phyloP scores from a whole-genome alignment of 1,140 invertebrate genomes.

The Delia radicum region DNA sequence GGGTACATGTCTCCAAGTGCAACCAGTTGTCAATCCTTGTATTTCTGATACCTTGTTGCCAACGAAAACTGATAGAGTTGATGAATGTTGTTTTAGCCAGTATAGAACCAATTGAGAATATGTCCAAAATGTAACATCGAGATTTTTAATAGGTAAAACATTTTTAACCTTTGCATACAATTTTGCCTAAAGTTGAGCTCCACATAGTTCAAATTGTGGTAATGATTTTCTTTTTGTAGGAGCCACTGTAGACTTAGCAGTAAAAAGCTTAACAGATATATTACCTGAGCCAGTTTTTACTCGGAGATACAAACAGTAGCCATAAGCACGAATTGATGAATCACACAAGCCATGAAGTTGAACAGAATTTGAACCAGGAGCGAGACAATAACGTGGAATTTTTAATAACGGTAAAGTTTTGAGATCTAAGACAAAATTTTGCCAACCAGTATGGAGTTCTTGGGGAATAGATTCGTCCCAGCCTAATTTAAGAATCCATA shows the following conservation, averaged over 20 bases:
- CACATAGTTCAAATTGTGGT: no score
- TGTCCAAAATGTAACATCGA: background rate
- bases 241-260: conserved; percentile 16
- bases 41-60: background rate
- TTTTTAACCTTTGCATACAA: background rate
- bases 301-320: conserved; percentile 24
- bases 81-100: conserved; percentile 18
- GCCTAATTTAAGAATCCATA: conserved; percentile 3
- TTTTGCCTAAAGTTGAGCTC: conserved; percentile 1
- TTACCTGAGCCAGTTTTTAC: background rate
- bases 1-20: conserved; percentile 37
- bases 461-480: conserved; percentile 14
- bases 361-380: background rate
- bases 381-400: conserved; percentile 5
- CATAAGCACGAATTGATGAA: conserved; percentile 13
- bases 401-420: background rate
- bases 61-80: conserved; percentile 33
- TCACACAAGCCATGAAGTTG: conserved; percentile 18
- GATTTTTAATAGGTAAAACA: background rate
- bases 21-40: conserved; percentile 16
- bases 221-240: no score
- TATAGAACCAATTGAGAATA: conserved; percentile 11
- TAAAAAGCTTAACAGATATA: background rate
- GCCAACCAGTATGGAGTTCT: background rate
- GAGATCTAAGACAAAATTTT: background rate